phyloP scores from a whole-genome alignment of 2,888 invertebrate species.

The Gisinianus flammeolus region DNA sequence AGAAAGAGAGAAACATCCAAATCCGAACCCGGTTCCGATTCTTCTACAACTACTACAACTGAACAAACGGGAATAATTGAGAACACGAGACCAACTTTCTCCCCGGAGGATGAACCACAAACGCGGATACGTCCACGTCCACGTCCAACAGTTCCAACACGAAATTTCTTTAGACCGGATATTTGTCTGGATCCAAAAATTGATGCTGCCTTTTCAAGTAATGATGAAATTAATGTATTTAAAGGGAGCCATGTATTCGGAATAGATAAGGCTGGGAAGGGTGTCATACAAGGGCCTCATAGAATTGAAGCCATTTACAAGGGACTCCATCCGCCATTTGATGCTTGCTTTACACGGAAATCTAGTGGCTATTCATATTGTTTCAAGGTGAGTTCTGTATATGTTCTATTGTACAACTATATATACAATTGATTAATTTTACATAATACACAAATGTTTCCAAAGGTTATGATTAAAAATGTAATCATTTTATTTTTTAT shows the following conservation, averaged over 20 bases:
- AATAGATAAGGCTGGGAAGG: constrained; percentile 42
- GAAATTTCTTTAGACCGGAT: too few species aligned
- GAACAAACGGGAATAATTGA: too few species aligned
- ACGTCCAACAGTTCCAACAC: too few species aligned
- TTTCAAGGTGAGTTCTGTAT: constrained; percentile 53
- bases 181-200: background rate
- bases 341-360: constrained; percentile 51
- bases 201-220: background rate
- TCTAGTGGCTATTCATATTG: constrained; percentile 52
- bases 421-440: constrained; percentile 17
- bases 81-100: too few species aligned
- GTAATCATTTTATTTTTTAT: background rate
- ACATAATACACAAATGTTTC: background rate
- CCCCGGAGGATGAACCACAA: too few species aligned
- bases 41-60: too few species aligned
- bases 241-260: constrained; percentile 46
- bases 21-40: background rate
- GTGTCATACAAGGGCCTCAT: constrained; percentile 42
- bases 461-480: background rate
- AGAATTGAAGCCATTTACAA: constrained; percentile 46
- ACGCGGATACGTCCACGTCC: too few species aligned
- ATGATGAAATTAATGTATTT: background rate
- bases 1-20: too few species aligned
- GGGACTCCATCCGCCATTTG: constrained; percentile 47
- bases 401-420: too few species aligned